phyloP scores from a whole-genome alignment of 1,140 invertebrate genomes.

The Drosophila biarmipes region DNA sequence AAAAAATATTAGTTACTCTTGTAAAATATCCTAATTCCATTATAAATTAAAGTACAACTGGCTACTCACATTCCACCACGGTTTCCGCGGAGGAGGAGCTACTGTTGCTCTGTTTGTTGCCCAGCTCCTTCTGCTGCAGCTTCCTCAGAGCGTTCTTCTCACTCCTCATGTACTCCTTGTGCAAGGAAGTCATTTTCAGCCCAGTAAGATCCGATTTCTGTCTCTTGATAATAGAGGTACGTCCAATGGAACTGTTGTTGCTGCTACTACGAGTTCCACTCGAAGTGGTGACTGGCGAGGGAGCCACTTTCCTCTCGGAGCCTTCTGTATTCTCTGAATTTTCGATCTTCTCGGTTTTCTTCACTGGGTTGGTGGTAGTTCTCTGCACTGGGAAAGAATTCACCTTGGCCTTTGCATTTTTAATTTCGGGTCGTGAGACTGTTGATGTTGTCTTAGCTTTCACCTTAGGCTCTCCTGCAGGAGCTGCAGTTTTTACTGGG shows the following conservation, averaged over 20 bases:
- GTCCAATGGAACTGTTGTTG: conserved; percentile 24
- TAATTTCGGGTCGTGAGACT: conserved; percentile 74
- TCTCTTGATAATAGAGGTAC: conserved; percentile 84
- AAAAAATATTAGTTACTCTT: neutral
- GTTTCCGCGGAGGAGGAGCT: conserved; percentile 45
- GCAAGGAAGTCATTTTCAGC: conserved; percentile 85
- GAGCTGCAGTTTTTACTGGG: conserved; percentile 17
- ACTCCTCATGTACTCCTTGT: conserved; percentile 82
- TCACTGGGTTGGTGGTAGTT: conserved; percentile 4
- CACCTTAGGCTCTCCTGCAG: conserved; percentile 32
- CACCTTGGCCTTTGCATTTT: conserved; percentile 83
- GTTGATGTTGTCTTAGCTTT: conserved; percentile 50
- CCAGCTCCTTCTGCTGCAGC: conserved; percentile 67
- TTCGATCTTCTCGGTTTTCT: conserved; percentile 38
- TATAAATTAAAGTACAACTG: neutral
- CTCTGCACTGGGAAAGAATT: conserved; percentile 73
- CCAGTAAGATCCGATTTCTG: conserved; percentile 87
- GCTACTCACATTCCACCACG: conserved; percentile 56
- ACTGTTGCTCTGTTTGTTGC: conserved; percentile 32
- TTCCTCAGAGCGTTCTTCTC: conserved; percentile 78
- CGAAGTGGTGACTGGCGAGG: neutral
- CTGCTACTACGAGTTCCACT: conserved; percentile 28
- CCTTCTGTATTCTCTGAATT: conserved; percentile 12
- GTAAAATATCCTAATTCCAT: too few relatives aligned
- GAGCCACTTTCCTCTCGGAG: conserved; percentile 18